Evolutionary conservation across 2,113 vertebrate species (phyloP).

Genomic region (human): DNA sequence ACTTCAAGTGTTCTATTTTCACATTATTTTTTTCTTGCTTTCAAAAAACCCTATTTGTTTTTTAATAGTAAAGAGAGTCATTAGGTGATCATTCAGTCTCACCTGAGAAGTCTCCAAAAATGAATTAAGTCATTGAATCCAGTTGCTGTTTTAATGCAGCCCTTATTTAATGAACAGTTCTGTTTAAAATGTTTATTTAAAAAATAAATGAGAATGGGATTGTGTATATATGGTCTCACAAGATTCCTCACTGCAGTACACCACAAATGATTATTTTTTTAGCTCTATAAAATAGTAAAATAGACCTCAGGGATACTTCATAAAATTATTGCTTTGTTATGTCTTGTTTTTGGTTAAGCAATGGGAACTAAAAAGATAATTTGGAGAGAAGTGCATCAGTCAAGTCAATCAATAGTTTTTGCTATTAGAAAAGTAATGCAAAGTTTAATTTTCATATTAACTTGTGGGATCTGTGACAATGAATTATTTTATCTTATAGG

Average conservation of each 20-base stretch:
- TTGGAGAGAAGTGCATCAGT: slow-evolving; percentile 49
- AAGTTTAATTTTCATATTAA: slow-evolving; percentile 40
- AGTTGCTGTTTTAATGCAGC: slow-evolving; percentile 19
- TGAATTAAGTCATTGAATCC: slow-evolving; percentile 38
- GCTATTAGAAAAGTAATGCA: slow-evolving; percentile 12
- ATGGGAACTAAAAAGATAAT: slow-evolving; percentile 12
- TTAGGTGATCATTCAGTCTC: slow-evolving; percentile 4
- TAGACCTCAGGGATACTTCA: slow-evolving; percentile 14
- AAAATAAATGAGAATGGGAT: background rate
- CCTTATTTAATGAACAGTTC: background rate
- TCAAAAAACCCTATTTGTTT: slow-evolving; percentile 15
- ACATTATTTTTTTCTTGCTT: slow-evolving; percentile 28
- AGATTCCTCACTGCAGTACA: background rate
- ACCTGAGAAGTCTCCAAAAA: slow-evolving; percentile 43
- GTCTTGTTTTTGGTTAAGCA: slow-evolving; percentile 49
- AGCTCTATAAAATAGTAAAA: slow-evolving; percentile 21
- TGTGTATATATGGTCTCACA: background rate
- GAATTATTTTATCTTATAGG: slow-evolving; percentile 19
- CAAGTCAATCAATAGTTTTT: background rate
- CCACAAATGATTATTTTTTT: slow-evolving; percentile 44
- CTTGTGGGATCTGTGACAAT: background rate
- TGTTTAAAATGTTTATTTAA: slow-evolving; percentile 47
- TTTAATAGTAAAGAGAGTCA: slow-evolving; percentile 45
- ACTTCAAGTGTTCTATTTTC: slow-evolving; percentile 47
- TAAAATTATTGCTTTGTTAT: slow-evolving; percentile 53